Conservation (phyloP, 2,888 invertebrate species). For the Myopa tessellatipennis region DNA sequence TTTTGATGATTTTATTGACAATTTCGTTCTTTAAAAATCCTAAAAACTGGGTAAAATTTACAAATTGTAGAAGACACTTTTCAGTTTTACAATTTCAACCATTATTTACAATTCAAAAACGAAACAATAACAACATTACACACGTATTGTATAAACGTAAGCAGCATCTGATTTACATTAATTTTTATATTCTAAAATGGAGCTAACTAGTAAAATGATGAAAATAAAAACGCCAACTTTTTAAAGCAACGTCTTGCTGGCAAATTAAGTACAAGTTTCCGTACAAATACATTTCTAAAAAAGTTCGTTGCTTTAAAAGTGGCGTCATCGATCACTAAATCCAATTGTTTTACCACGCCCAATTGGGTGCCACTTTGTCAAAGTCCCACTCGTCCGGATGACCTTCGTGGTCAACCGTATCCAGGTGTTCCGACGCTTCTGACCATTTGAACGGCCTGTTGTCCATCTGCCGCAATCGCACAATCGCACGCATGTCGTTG, state of each 20-base stretch:
- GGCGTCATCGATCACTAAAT: neutral
- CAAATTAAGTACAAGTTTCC: neutral
- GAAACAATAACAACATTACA: neutral
- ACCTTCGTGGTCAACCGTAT: constrained; percentile 60
- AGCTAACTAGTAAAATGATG: neutral
- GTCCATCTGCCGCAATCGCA: constrained; percentile 53
- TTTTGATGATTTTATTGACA: too few species aligned
- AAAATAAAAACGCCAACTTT: neutral
- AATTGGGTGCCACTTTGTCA: constrained; percentile 63
- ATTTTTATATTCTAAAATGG: neutral
- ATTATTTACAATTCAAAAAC: constrained; percentile 12
- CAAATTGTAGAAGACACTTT: constrained; percentile 22
- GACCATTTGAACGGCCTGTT: constrained; percentile 67
- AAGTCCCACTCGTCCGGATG: constrained; percentile 68
- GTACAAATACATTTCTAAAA: too few species aligned
- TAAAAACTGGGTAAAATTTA: constrained; percentile 8
- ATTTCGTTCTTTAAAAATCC: neutral
- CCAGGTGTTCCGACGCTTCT: constrained; percentile 52
- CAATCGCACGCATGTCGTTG: constrained; percentile 65
- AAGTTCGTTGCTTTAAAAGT: too few species aligned
- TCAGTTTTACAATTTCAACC: constrained; percentile 4
- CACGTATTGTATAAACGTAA: neutral
- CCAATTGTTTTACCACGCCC: constrained; percentile 61
- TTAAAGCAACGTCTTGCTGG: neutral
- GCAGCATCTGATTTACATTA: neutral